Base-by-base conservation (phyloP, 2,113 vertebrate species). In the Cygnus atratus region DNA sequence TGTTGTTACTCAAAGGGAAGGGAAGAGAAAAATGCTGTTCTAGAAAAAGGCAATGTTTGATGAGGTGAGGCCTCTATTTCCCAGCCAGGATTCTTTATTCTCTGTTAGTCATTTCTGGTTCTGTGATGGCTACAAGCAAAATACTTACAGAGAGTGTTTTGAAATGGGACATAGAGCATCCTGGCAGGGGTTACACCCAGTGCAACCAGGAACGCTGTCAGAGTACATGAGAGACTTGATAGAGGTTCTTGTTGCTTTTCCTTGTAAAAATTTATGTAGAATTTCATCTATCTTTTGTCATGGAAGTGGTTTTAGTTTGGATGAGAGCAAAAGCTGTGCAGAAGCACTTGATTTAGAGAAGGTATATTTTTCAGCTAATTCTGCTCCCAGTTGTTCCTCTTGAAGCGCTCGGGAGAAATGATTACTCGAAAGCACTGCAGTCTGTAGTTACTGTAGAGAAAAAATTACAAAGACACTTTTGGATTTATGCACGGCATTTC, bases 181-280 rank as follows among this genome's bases (percentile, higher is more conserved):
- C 12, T 58, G 21, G 10, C 18, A 41, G 31, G 55, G 50, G 39
- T 48, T 48, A 74, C 31, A 16, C 0, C 0, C 1, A 35, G 20
- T 4, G 16, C 35, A 66, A 39, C n/a, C 44, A 55, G 35, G 37
- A 94, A 20, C 35, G 21, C 41, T 55, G 63, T 72, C 46, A 63
- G 37, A 71, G 52, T 9, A 13, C 2, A 3, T 29, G 12, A 59
- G 68, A 70, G 10, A 3, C 5, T 9, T 37, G 29, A 0, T 17
- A 1, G 1, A 59, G 66, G 11, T 37, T 15, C 33, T 50, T 33
- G 1, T 31, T 87, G 41, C 52, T 82, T 81, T 63, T 67, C n/a
- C 68, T 52, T 39, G 26, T 35, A 87, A 82, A 84, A 88, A 21
- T 48, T 68, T 25, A 52, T 10, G 18, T 26, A 43, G 58, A 77